Evolutionary conservation across 2,797 vertebrate genomes (phyloP).

Genomic region (Anguilla megastoma): DNA sequence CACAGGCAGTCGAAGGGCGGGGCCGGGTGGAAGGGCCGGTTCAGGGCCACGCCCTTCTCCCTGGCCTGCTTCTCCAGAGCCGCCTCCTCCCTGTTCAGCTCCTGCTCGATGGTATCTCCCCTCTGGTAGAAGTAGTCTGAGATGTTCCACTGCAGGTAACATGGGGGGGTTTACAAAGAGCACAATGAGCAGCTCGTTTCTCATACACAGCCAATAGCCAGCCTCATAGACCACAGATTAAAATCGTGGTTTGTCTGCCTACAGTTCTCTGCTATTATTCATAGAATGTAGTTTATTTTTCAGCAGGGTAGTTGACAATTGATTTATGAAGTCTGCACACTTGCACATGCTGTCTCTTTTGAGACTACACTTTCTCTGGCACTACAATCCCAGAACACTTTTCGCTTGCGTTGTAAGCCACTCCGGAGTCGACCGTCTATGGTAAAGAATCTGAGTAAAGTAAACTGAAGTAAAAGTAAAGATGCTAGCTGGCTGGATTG

Average conservation of each 20-base stretch:
- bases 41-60: slow-evolving; percentile 87
- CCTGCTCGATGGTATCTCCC: slow-evolving; percentile 92
- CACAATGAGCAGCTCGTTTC: neutral
- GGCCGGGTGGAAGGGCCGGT: slow-evolving; percentile 92
- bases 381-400: too few species aligned
- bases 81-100: slow-evolving; percentile 90
- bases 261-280: neutral
- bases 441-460: too few species aligned
- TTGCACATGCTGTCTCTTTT: neutral
- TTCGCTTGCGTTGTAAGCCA: too few species aligned
- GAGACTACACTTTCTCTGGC: neutral
- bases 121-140: slow-evolving; percentile 99
- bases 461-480: neutral
- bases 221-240: neutral
- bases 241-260: neutral
- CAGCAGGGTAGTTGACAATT: neutral
- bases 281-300: neutral
- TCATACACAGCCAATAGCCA: neutral
- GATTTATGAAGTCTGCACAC: neutral
- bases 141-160: slow-evolving; percentile 91
- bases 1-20: slow-evolving; percentile 97
- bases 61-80: slow-evolving; percentile 85
- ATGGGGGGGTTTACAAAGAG: neutral
- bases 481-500: neutral
- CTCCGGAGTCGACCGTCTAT: too few species aligned